Evolutionary conservation across 2,113 vertebrate genomes (phyloP).

Genomic region (human (Homo sapiens)): GRCh38 chrX:139465001-139465500

Average conservation of each 20-base stretch:
- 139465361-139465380: background rate
- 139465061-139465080: background rate
- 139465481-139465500: background rate
- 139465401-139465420: background rate
- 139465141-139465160: background rate
- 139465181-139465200: background rate
- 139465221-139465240: background rate
- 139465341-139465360: background rate
- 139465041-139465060: constrained; percentile 27
- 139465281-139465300: background rate
- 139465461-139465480: background rate
- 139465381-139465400: background rate
- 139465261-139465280: background rate
- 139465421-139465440: background rate
- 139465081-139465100: background rate
- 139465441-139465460: background rate
- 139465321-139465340: constrained; percentile 69
- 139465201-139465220: background rate
- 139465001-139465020: background rate
- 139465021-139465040: background rate
- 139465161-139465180: background rate
- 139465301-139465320: background rate
- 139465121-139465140: background rate
- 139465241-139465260: background rate
- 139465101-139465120: background rate